Conservation (phyloP, 2,113 vertebrate species). For the Myrmophylax atrothorax region DNA sequence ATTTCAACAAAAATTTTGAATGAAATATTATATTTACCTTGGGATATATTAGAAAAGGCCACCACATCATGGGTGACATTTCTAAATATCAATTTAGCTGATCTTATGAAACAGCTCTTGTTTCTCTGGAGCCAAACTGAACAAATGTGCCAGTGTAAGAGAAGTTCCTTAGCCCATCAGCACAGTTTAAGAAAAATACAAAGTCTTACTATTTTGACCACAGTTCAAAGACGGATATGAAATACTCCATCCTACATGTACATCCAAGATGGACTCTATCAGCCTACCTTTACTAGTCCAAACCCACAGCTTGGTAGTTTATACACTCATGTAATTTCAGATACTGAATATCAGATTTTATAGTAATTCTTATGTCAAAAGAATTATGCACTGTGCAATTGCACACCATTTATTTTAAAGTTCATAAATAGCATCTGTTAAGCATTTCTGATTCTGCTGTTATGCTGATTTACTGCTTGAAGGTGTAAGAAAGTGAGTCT, state of each 20-base stretch:
- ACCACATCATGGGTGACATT: not conserved
- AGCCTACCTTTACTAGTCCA: not conserved
- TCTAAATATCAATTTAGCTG: constrained; percentile 32
- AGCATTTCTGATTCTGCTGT: not conserved
- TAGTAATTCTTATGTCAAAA: not conserved
- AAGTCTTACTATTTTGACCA: not conserved
- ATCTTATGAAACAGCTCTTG: not conserved
- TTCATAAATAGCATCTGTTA: not conserved
- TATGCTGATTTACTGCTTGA: not conserved
- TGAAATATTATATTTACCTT: constrained; percentile 13
- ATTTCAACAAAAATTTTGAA: not conserved
- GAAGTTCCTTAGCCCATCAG: not conserved
- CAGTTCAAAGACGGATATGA: not conserved
- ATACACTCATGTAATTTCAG: not conserved
- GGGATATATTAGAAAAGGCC: constrained; percentile 24
- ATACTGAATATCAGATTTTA: not conserved
- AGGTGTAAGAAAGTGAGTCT: not conserved
- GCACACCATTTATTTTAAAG: not conserved
- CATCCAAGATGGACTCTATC: not conserved
- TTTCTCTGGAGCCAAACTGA: not conserved
- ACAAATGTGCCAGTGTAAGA: not conserved
- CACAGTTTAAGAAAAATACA: not conserved
- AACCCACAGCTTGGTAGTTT: not conserved
- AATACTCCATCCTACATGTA: not conserved
- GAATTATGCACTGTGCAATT: not conserved